Percentiles rank a stretch among this genome's conserved stretches.
Evolutionary conservation across 2,888 invertebrate genomes (phyloP).

Genomic region (Griposia aprilina): DNA sequence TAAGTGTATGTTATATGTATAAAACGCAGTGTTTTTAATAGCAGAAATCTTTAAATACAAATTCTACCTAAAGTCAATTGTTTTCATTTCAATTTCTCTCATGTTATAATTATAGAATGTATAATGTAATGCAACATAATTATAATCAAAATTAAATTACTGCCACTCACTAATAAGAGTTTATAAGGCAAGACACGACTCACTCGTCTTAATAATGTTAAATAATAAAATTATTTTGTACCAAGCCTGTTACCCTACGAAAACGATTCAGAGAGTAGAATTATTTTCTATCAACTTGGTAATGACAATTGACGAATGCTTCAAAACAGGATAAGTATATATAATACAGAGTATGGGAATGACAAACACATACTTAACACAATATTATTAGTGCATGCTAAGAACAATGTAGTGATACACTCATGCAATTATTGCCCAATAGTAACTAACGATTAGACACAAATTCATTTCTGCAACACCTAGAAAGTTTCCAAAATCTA

Average conservation of each 20-base stretch:
- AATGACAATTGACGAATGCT: constrained; percentile 36
- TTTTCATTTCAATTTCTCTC: constrained; percentile 51
- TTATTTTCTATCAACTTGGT: constrained; percentile 45
- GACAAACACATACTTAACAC: constrained; percentile 36
- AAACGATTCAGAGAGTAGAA: constrained; percentile 14
- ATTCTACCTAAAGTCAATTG: constrained; percentile 52
- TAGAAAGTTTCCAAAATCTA: constrained; percentile 48
- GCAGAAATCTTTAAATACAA: constrained; percentile 51
- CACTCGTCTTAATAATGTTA: constrained; percentile 51
- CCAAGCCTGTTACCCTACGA: constrained; percentile 51
- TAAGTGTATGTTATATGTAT: constrained; percentile 37
- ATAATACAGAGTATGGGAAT: constrained; percentile 48
- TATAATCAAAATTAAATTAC: constrained; percentile 40
- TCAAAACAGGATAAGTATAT: constrained; percentile 25
- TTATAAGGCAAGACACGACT: constrained; percentile 66
- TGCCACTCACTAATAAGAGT: constrained; percentile 44
- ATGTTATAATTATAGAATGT: constrained; percentile 24
- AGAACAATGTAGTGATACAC: constrained; percentile 51
- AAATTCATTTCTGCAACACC: constrained; percentile 47
- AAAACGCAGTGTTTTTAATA: constrained; percentile 44
- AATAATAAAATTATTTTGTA: constrained; percentile 57
- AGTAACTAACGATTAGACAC: constrained; percentile 65
- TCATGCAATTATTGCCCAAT: constrained; percentile 66
- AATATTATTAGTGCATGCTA: constrained; percentile 66
- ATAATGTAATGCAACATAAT: constrained; percentile 33